These are phyloP conservation scores for Ptilonorhynchus violaceus DNA, from an alignment of 2,113 vertebrate species.

Conservation along the genomic window DNA sequence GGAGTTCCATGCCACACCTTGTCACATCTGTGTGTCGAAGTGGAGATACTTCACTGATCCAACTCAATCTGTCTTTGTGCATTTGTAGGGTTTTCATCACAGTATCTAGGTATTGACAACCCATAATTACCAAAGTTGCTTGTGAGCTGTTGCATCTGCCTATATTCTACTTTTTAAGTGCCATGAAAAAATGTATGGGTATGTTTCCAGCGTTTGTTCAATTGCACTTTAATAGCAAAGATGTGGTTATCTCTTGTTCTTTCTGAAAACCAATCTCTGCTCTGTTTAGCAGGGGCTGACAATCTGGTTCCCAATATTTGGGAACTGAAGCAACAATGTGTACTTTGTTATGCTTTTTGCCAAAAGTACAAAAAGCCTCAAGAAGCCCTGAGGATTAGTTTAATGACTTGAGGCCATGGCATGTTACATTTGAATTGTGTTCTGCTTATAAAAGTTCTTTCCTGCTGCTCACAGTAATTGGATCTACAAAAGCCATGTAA, in stretches of 20 bases:
- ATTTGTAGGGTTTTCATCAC: neutral
- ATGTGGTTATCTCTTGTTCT: neutral
- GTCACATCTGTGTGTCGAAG: neutral
- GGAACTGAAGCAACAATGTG: neutral
- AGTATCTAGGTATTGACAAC: neutral
- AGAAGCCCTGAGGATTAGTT: conserved; percentile 34
- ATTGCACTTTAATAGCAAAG: neutral
- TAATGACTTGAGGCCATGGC: conserved; percentile 37
- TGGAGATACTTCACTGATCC: neutral
- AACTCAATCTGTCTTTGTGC: neutral
- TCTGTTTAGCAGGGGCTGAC: neutral
- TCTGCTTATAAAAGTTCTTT: conserved; percentile 45
- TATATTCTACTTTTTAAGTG: neutral
- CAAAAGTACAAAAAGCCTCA: conserved; percentile 46
- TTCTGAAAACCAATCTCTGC: neutral
- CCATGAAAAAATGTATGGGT: neutral
- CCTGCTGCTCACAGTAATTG: conserved; percentile 32
- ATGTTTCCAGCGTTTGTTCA: neutral
- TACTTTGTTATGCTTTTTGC: conserved; percentile 24
- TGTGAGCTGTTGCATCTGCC: neutral
- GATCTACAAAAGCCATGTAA: conserved; percentile 28
- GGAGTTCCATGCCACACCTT: neutral
- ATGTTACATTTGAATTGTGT: conserved; percentile 40
- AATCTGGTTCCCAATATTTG: neutral
- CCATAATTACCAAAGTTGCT: neutral